These are phyloP conservation scores for Apteryx mantelli DNA, from an alignment of 2,113 vertebrate species.

Conservation along the genomic window DNA sequence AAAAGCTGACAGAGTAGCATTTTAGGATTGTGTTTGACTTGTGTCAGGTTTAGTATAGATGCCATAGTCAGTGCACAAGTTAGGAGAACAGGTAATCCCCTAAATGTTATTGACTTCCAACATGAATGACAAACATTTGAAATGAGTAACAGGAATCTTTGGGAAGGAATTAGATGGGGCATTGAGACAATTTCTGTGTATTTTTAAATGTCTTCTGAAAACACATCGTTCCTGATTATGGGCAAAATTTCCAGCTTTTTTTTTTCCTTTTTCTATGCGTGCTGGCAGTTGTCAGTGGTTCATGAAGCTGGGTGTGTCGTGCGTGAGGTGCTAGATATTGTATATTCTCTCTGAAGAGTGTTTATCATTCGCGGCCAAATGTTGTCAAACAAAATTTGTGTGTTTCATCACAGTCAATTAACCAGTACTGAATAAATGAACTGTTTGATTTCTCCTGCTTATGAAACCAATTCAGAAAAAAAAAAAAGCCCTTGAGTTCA, in stretches of 20 bases:
- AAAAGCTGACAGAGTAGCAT: not conserved
- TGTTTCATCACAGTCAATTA: not conserved
- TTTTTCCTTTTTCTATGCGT: fast-evolving
- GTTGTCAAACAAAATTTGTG: not conserved
- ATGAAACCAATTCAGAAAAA: not conserved
- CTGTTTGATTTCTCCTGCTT: constrained; percentile 17
- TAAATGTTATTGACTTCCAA: not conserved
- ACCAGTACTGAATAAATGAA: not conserved
- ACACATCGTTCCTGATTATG: fast-evolving
- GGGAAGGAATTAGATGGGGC: not conserved
- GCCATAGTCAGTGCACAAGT: fast-evolving
- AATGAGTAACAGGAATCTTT: not conserved
- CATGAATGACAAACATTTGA: not conserved
- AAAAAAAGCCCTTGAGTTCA: not conserved
- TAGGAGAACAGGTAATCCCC: not conserved
- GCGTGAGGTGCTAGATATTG: fast-evolving
- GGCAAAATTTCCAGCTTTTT: not conserved
- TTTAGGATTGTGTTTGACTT: not conserved
- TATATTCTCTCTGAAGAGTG: not conserved
- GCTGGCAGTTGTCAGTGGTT: not conserved
- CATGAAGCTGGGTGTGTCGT: not conserved
- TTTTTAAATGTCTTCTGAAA: not conserved
- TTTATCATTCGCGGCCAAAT: not conserved
- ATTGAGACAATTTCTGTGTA: not conserved
- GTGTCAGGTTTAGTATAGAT: not conserved